Evolutionary conservation across 2,113 vertebrate species (phyloP), one percentile per base, ranked within the genome.

Genomic region (Serinus canaria): DNA sequence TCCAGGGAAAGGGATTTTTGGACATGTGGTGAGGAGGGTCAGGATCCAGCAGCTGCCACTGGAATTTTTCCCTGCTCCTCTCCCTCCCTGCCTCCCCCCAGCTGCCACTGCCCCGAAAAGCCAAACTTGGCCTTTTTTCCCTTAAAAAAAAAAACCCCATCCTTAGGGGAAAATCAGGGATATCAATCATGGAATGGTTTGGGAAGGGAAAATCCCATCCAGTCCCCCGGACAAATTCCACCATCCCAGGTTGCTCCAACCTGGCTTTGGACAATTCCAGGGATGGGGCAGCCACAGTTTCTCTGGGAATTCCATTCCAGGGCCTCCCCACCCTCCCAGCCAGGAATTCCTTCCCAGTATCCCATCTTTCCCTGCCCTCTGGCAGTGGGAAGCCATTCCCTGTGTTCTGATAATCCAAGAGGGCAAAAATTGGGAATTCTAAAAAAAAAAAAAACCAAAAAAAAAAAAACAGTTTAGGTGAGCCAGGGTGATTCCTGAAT

Each of bases 301-400:
- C 12, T 41, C 35, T 9, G n/a, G 50, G 50, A 75, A 75, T 56
- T 56, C n/a, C n/a, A n/a, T 75, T 7, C n/a, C 69, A 56, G 19
- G 1, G 1, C 28, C 17, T 84, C 8, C 0, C 28, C 22, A 15
- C 28, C 28, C 23, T 39, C 23, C 4, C 49, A 47, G n/a, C 19
- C 5, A 41, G 3, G 24, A 56, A 85, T 75, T 85, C 12, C 24
- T 24, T 56, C 50, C 82, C 60, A 15, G 4, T 5, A 75, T 66
- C 15, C 50, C 43, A 19, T 19, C 7, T 18, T 10, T 19, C 23
- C 28, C 41, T 23, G 7, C 41, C 69, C 23, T 41, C 69, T 49
- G 50, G 21, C 15, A 43, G 16, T 43, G 25, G 46, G 56, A 62
- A 62, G 21, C 5, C 9, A 13, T 63, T 83, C 47, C 18, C 39